These are phyloP conservation scores for Rhodinocichla rosea DNA, from an alignment of 2,113 vertebrate genomes.

Conservation along the genomic window DNA sequence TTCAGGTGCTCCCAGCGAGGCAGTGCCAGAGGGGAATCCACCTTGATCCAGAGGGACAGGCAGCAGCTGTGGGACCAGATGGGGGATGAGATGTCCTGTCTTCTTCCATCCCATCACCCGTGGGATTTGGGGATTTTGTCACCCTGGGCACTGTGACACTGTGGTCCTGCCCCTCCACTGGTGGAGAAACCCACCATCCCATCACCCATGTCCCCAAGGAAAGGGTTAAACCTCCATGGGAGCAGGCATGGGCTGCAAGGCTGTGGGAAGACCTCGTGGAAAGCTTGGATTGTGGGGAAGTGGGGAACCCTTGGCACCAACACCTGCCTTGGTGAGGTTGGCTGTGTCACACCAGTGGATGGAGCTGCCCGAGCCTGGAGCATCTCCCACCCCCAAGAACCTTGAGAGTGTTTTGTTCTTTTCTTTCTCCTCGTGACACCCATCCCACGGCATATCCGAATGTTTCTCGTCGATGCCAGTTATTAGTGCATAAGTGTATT, in stretches of 20 bases:
- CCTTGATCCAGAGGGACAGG: neutral
- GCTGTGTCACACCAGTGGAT: neutral
- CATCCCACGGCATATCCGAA: slow-evolving; percentile 20
- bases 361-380: neutral
- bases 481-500: slow-evolving; percentile 76
- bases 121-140: neutral
- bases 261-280: neutral
- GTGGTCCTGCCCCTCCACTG: neutral
- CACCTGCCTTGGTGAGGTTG: fast-evolving
- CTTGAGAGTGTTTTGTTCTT: neutral
- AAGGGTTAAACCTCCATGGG: neutral
- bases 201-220: neutral
- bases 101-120: fast-evolving
- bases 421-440: slow-evolving; percentile 16
- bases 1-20: neutral
- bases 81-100: fast-evolving
- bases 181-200: neutral
- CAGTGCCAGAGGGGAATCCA: neutral
- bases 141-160: neutral
- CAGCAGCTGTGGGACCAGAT: neutral
- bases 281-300: fast-evolving
- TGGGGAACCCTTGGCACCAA: neutral
- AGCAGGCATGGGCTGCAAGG: neutral
- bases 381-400: neutral
- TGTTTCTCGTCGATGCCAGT: slow-evolving; percentile 60